Percentiles rank a stretch among this genome's conserved stretches.
phyloP scores from a whole-genome alignment of 1,140 invertebrate genomes.

The Camponotus floridanus region DNA sequence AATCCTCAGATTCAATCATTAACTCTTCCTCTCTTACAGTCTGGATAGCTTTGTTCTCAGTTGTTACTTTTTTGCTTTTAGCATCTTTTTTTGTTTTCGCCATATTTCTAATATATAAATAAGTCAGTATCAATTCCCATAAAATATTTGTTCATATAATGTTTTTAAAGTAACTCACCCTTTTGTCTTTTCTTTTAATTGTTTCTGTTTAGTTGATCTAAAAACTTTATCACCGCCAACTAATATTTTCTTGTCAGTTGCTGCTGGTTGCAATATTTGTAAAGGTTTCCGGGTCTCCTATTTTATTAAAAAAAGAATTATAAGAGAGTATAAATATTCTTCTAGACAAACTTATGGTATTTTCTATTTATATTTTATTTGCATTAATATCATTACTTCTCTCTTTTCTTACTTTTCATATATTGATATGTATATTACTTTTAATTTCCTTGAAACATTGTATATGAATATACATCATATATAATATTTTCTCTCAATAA shows the following conservation, averaged over 20 bases:
- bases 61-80: slow-evolving; percentile 81
- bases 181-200: slow-evolving; percentile 73
- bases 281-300: slow-evolving; percentile 87
- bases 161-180: slow-evolving; percentile 74
- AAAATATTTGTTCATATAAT: not conserved
- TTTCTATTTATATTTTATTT: not conserved
- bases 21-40: slow-evolving; percentile 84
- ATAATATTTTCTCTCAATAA: not conserved
- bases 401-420: not conserved
- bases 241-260: slow-evolving; percentile 89
- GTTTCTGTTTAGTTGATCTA: slow-evolving; percentile 63
- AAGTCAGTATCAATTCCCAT: not conserved
- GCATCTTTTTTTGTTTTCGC: slow-evolving; percentile 66
- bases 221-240: slow-evolving; percentile 85
- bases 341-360: too few relatives aligned
- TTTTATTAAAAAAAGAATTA: slow-evolving; percentile 58
- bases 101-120: slow-evolving; percentile 71
- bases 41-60: slow-evolving; percentile 86
- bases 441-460: not conserved
- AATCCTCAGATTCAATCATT: slow-evolving; percentile 87
- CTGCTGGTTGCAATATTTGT: slow-evolving; percentile 88
- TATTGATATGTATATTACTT: not conserved
- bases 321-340: too few relatives aligned
- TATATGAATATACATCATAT: too few relatives aligned
- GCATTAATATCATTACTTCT: not conserved